Evolutionary conservation across 2,797 vertebrate species (phyloP).

Genomic region (Phrynocephalus forsythii): DNA sequence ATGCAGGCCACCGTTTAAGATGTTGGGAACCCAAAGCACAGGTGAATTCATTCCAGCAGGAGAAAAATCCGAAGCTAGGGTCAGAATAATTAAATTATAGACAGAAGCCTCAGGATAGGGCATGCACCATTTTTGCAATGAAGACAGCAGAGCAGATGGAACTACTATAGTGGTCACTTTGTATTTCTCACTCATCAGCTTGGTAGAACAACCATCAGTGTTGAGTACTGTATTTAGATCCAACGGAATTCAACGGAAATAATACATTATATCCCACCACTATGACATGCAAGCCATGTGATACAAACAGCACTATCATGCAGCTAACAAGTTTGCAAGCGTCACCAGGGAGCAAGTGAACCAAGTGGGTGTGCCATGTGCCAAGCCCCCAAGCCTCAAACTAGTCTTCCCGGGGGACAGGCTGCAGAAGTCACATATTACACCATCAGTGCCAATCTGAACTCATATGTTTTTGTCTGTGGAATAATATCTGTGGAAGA

Average conservation of each 20-base stretch:
- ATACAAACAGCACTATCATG: conserved; percentile 7
- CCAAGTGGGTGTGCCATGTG: conserved; percentile 64
- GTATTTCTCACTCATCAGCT: conserved; percentile 45
- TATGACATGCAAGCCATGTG: conserved; percentile 11
- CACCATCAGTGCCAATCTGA: neutral
- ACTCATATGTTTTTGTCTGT: neutral
- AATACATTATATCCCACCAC: conserved; percentile 34
- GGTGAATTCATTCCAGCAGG: neutral
- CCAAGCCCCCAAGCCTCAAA: conserved; percentile 20
- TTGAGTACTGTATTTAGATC: conserved; percentile 39
- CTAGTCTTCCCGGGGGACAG: conserved; percentile 27
- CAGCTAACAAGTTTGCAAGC: neutral
- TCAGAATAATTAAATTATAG: neutral
- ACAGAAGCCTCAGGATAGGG: neutral
- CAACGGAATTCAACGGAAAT: conserved; percentile 29
- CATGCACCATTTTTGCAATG: neutral
- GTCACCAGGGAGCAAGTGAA: conserved; percentile 44
- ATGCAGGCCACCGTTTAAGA: neutral
- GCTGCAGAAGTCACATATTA: neutral
- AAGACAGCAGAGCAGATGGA: conserved; percentile 24
- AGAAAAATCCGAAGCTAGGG: neutral
- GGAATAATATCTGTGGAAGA: neutral
- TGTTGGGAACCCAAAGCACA: neutral
- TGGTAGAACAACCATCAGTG: conserved; percentile 27
- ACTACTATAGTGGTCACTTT: neutral